Base-by-base conservation (phyloP, 2,113 vertebrate species). In the Peromyscus maniculatus region DNA sequence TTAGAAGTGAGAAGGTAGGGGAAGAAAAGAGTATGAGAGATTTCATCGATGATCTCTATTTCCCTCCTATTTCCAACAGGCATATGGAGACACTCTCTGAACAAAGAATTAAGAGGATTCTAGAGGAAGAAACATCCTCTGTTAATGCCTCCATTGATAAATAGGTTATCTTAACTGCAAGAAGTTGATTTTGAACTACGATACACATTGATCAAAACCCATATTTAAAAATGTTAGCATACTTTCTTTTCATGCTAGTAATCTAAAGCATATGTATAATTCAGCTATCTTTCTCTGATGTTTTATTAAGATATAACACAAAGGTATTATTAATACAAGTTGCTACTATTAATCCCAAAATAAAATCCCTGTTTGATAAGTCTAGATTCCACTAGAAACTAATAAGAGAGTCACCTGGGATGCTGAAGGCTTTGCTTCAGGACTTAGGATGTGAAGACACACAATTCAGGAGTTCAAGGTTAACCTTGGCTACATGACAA, bases 161-260 rank as follows among this genome's bases (percentile, higher is more conserved):
- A 74, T 3, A 77, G 46, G 12, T 43, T 17, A 80, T 16, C 16
- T 13, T 7, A 83, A 8, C 36, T 59, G 33, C 57, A 33, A 36
- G 59, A 49, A 67, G 13, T 5, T 19, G 43, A 96, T 21, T 92
- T 84, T 86, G 69, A 96, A 87, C 28, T 86, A 92, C 88, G 5
- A 31, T n/a, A 1, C 1, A 3, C 17, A 17, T 33, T 62, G 17
- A 43, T 77, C 43, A 52, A 91, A 92, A 92, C 46, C 2, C 33
- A 91, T 28, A 77, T n/a, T 74, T 91, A 69, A 79, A 93, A 11
- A 67, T 26, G 46, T n/a, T 82, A 83, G 9, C 59, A 86, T 69
- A 84, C 28, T 26, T 98, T 91, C 22, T 71, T 91, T 52, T 57
- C 19, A 75, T 13, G 72, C 24, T 93, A 36, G 3, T 16, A 21